Conservation (phyloP, 2,113 vertebrate genomes). For the Oncorhynchus gorbuscha region DNA sequence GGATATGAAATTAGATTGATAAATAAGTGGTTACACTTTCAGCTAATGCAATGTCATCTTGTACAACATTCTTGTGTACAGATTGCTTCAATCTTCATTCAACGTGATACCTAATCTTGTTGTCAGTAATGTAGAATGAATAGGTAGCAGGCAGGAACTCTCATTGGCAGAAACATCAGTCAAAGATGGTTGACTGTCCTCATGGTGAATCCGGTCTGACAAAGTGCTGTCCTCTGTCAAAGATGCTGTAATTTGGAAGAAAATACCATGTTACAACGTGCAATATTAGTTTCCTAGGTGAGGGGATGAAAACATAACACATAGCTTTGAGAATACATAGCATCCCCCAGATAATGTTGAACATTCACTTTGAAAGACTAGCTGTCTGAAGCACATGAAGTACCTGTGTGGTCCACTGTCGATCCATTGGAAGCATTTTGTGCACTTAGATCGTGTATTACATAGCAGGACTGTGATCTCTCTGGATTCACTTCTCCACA, state of each 20-base stretch:
- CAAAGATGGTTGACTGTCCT: conserved; percentile 33
- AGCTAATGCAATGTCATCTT: neutral
- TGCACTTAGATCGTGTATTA: neutral
- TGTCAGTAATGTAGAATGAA: neutral
- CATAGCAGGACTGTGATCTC: neutral
- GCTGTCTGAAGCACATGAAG: neutral
- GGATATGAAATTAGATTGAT: conserved; percentile 13
- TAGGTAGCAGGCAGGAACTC: conserved; percentile 2
- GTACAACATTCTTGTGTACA: neutral
- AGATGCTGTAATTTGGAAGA: conserved; percentile 14
- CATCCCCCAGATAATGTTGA: neutral
- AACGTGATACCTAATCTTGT: neutral
- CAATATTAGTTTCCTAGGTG: neutral
- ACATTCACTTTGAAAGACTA: neutral
- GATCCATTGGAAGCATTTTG: neutral
- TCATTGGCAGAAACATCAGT: conserved; percentile 28
- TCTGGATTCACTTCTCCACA: conserved; percentile 14
- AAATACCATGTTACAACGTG: neutral
- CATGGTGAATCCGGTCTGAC: conserved; percentile 23
- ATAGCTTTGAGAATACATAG: neutral
- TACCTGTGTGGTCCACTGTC: conserved; percentile 29
- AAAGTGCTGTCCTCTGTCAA: conserved; percentile 27
- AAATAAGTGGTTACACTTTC: neutral
- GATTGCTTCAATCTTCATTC: neutral
- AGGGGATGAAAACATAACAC: neutral